These are phyloP conservation scores for Ypsolopha scabrella DNA, from an alignment of 2,888 invertebrate genomes.

Conservation along the genomic window DNA sequence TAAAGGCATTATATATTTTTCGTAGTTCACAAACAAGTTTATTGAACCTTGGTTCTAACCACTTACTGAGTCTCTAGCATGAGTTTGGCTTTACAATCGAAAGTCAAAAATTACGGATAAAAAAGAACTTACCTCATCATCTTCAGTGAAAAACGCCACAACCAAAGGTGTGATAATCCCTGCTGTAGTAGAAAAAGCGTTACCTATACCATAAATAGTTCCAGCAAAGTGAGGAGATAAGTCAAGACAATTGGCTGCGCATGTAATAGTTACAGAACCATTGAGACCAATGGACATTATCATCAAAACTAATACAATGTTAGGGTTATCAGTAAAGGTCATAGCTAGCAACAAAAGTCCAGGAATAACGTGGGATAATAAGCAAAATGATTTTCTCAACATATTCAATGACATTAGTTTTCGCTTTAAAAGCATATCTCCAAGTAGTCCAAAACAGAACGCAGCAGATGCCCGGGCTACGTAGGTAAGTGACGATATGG, in stretches of 20 bases:
- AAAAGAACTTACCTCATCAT: background rate
- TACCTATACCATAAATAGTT: constrained; percentile 32
- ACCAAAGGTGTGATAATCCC: background rate
- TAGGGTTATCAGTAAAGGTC: background rate
- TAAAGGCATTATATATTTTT: too few relatives aligned
- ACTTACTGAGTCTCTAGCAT: too few relatives aligned
- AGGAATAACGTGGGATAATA: background rate
- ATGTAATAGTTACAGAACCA: background rate
- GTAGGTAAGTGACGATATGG: constrained; percentile 78
- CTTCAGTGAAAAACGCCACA: constrained; percentile 26
- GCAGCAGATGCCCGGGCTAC: constrained; percentile 76
- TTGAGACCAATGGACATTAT: background rate
- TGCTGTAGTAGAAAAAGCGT: constrained; percentile 33
- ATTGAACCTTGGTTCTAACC: too few relatives aligned
- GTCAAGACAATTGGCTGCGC: background rate
- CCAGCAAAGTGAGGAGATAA: constrained; percentile 1
- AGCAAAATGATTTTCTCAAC: background rate
- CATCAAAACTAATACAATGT: background rate
- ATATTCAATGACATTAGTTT: background rate
- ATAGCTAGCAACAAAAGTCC: constrained; percentile 3
- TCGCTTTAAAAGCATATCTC: constrained; percentile 55
- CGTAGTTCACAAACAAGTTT: too few relatives aligned
- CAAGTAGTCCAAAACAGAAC: constrained; percentile 77
- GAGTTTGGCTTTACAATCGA: background rate
- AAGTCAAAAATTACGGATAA: background rate